Percentiles rank a stretch among this genome's conserved stretches.
phyloP scores from a whole-genome alignment of 2,888 invertebrate genomes.

The Rhingia campestris region DNA sequence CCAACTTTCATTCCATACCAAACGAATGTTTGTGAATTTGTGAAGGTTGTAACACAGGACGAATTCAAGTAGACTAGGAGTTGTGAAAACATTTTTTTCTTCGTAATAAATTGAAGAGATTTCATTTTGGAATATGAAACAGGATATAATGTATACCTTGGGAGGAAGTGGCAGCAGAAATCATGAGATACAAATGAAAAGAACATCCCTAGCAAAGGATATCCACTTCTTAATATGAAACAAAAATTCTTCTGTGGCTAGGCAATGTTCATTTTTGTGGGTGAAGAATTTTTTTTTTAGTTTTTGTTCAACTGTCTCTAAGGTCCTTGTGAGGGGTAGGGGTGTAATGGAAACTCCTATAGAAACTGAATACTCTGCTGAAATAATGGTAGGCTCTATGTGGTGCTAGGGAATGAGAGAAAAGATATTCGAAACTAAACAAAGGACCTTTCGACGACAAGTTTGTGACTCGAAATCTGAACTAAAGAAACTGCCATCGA shows the following conservation, averaged over 20 bases:
- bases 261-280: constrained; percentile 51
- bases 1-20: constrained; percentile 42
- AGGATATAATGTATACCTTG: constrained; percentile 46
- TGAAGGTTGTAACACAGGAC: neutral
- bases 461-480: constrained; percentile 65
- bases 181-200: constrained; percentile 34
- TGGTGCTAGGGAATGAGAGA: neutral
- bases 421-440: constrained; percentile 67
- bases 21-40: neutral
- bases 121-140: constrained; percentile 43
- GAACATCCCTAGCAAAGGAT: constrained; percentile 38
- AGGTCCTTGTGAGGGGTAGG: neutral
- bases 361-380: constrained; percentile 22
- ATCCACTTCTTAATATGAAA: constrained; percentile 47
- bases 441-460: constrained; percentile 69
- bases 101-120: constrained; percentile 29
- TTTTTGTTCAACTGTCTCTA: constrained; percentile 6
- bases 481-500: constrained; percentile 58
- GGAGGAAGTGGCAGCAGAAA: constrained; percentile 25
- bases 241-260: constrained; percentile 31
- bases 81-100: constrained; percentile 33
- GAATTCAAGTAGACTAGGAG: constrained; percentile 6
- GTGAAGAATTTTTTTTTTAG: constrained; percentile 21
- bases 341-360: constrained; percentile 27
- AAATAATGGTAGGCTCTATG: constrained; percentile 45